Conservation (phyloP, 1,140 invertebrate genomes). For the Pseudomyrmex concolor region DNA sequence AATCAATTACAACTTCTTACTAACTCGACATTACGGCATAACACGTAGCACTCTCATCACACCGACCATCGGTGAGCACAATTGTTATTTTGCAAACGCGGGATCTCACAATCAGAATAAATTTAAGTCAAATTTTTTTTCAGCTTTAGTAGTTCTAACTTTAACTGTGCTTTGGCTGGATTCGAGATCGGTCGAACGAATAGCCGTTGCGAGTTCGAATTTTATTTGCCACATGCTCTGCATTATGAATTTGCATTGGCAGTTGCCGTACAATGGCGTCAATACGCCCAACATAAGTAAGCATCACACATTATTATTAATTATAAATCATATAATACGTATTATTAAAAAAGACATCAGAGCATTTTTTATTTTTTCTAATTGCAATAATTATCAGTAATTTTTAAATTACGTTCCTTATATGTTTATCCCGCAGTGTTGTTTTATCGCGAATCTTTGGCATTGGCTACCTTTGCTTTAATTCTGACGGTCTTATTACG, state of each 20-base stretch:
- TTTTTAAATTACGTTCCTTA: not conserved
- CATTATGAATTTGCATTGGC: constrained; percentile 82
- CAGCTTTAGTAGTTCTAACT: constrained; percentile 84
- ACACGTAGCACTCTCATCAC: constrained; percentile 79
- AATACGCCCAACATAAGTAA: constrained; percentile 78
- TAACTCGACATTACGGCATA: constrained; percentile 82
- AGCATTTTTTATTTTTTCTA: not conserved
- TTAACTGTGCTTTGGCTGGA: constrained; percentile 84
- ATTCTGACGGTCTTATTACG: constrained; percentile 81
- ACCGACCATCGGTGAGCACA: constrained; percentile 84
- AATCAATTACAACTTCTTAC: constrained; percentile 80
- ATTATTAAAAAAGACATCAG: not conserved
- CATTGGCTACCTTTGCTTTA: constrained; percentile 82
- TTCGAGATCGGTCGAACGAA: constrained; percentile 80
- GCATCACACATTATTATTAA: constrained; percentile 29
- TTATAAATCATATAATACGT: not conserved
- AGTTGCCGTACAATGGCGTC: constrained; percentile 81
- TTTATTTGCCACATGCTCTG: constrained; percentile 84
- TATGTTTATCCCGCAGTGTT: constrained; percentile 77
- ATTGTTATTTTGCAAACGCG: not conserved
- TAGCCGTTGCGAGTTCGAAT: constrained; percentile 81
- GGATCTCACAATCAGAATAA: not conserved
- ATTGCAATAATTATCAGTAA: not conserved
- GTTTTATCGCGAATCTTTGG: constrained; percentile 83
- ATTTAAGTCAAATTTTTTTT: constrained; percentile 3